Percentiles rank a stretch among this genome's conserved stretches.
Conservation (phyloP, 2,113 vertebrate genomes). For the Sturnus vulgaris region DNA sequence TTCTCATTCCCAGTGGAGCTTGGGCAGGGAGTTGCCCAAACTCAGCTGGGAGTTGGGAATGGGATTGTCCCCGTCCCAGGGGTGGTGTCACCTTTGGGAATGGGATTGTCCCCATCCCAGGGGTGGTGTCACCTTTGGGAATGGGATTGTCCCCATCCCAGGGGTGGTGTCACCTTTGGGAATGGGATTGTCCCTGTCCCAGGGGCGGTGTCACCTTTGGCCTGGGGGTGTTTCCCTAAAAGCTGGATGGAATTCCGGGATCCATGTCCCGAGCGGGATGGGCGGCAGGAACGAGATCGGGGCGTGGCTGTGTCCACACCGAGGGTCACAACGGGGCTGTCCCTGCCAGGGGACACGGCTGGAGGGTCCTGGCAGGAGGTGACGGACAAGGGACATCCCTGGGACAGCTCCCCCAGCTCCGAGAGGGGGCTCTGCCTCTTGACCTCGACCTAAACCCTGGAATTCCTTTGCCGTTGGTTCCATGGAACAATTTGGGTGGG, state of each 20-base stretch:
- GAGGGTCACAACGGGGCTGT: not conserved
- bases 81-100: not conserved
- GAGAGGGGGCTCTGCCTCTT: not conserved
- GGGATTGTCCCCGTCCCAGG: not conserved
- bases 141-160: not conserved
- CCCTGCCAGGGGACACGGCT: fast-evolving
- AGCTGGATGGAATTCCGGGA: not conserved
- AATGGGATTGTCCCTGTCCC: not conserved
- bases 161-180: not conserved
- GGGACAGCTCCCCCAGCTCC: not conserved
- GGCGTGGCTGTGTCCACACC: fast-evolving
- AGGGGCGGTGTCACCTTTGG: not conserved
- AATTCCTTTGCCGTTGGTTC: not conserved
- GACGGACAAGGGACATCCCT: not conserved
- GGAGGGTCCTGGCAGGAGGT: not conserved
- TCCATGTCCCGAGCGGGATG: fast-evolving
- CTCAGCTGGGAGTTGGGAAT: not conserved
- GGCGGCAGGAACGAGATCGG: not conserved
- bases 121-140: not conserved
- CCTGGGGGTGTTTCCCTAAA: not conserved
- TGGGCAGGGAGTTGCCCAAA: not conserved
- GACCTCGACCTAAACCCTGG: not conserved
- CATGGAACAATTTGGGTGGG: not conserved
- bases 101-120: not conserved
- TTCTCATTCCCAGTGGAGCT: fast-evolving